Evolutionary conservation across 2,888 invertebrate genomes (phyloP).

Genomic region (Lepas anatifera): DNA sequence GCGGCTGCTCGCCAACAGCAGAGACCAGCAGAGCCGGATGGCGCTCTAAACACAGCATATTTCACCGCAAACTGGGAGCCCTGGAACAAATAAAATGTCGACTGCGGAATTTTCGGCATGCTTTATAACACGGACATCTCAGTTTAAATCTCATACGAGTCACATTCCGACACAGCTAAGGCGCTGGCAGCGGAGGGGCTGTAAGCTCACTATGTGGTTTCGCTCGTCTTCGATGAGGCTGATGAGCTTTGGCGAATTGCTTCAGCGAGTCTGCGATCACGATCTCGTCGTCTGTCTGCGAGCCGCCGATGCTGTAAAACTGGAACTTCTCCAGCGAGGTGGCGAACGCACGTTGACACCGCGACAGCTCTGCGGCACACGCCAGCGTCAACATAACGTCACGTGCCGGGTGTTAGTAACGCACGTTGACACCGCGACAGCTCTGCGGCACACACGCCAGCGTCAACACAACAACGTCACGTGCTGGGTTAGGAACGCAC

Average conservation of each 20-base stretch:
- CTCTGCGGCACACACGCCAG: not conserved
- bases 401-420: not conserved
- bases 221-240: constrained; percentile 90
- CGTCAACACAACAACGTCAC: not conserved
- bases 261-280: constrained; percentile 84
- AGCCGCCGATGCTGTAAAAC: constrained; percentile 92
- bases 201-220: constrained; percentile 88
- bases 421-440: not conserved
- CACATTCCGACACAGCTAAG: too few relatives aligned
- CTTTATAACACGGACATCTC: too few relatives aligned
- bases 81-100: too few relatives aligned
- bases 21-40: too few relatives aligned
- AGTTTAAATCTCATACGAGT: too few relatives aligned
- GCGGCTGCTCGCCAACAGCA: too few relatives aligned
- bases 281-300: constrained; percentile 93
- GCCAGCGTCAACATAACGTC: too few relatives aligned
- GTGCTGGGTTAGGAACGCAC: too few relatives aligned
- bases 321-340: constrained; percentile 83
- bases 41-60: too few relatives aligned
- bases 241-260: constrained; percentile 83
- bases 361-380: constrained; percentile 65
- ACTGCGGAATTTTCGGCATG: too few relatives aligned
- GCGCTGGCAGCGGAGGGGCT: too few relatives aligned
- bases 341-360: constrained; percentile 84
- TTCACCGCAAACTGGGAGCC: too few relatives aligned